phyloP scores from a whole-genome alignment of 2,113 vertebrate species.

The Proteles cristata region DNA sequence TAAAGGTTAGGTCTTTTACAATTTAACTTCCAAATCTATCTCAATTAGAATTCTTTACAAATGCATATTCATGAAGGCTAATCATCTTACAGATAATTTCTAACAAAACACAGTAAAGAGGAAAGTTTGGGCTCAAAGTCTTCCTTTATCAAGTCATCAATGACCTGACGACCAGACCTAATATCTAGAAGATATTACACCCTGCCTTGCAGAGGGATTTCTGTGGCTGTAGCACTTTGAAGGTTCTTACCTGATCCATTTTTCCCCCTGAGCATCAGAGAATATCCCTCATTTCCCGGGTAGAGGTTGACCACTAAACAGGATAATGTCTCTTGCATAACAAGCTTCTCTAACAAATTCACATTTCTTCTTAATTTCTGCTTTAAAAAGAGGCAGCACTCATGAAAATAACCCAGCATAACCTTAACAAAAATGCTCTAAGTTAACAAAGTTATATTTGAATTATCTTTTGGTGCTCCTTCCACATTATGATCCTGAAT shows the following conservation, averaged over 20 bases:
- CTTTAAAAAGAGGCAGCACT: conserved; percentile 86
- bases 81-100: background rate
- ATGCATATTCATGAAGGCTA: background rate
- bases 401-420: conserved; percentile 79
- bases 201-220: background rate
- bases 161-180: background rate
- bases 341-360: conserved; percentile 98
- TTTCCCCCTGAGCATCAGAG: conserved; percentile 99
- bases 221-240: too few species aligned
- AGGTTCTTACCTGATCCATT: conserved; percentile 95
- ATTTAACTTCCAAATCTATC: background rate
- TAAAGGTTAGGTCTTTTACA: background rate
- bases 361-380: conserved; percentile 99
- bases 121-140: background rate
- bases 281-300: conserved; percentile 99
- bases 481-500: background rate
- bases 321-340: conserved; percentile 96
- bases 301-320: conserved; percentile 99
- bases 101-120: background rate
- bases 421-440: conserved; percentile 46
- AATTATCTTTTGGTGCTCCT: background rate
- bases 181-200: background rate
- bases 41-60: conserved; percentile 42
- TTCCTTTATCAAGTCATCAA: background rate
- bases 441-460: background rate